These are phyloP conservation scores for Holothuria glaberrima DNA, from an alignment of 35 echinoderm and acorn worm species.

Conservation along the genomic window DNA sequence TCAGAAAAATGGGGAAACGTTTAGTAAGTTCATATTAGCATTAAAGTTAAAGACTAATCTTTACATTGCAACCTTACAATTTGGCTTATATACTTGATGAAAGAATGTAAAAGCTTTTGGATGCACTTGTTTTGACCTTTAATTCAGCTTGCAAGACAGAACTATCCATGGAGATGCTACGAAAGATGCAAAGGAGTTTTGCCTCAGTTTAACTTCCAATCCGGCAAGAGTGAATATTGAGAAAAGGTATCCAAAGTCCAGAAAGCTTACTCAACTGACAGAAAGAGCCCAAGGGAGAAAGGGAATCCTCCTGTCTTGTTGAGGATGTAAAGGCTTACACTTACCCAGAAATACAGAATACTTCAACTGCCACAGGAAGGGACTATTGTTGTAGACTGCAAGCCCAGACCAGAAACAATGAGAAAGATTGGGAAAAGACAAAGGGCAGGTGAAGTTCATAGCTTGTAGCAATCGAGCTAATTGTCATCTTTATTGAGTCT, in stretches of 20 bases:
- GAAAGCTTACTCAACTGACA: neutral
- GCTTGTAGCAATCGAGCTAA: too few species aligned
- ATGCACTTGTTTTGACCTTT: slow-evolving; percentile 24
- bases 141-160: slow-evolving; percentile 48
- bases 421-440: neutral
- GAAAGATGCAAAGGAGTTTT: slow-evolving; percentile 37
- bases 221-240: neutral
- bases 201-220: slow-evolving; percentile 1
- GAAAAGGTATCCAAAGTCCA: neutral
- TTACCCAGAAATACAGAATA: slow-evolving; percentile 4
- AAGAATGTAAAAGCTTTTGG: slow-evolving; percentile 54
- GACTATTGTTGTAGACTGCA: slow-evolving; percentile 13
- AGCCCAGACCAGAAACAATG: neutral
- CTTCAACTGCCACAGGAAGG: slow-evolving; percentile 47
- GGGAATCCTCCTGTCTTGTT: slow-evolving; percentile 5
- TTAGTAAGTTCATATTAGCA: slow-evolving; percentile 36
- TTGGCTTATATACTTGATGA: slow-evolving; percentile 39
- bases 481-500: too few species aligned
- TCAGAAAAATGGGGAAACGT: slow-evolving; percentile 20
- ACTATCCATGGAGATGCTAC: slow-evolving; percentile 39
- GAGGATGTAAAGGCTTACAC: slow-evolving; percentile 35
- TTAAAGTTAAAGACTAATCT: slow-evolving; percentile 53
- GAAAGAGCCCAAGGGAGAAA: neutral
- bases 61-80: slow-evolving; percentile 54
- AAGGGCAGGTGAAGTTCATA: slow-evolving; percentile 21